Percentiles rank a stretch among this genome's conserved stretches.
Evolutionary conservation across 2,888 invertebrate genomes (phyloP).

Genomic region (Xestia rhomboidea): DNA sequence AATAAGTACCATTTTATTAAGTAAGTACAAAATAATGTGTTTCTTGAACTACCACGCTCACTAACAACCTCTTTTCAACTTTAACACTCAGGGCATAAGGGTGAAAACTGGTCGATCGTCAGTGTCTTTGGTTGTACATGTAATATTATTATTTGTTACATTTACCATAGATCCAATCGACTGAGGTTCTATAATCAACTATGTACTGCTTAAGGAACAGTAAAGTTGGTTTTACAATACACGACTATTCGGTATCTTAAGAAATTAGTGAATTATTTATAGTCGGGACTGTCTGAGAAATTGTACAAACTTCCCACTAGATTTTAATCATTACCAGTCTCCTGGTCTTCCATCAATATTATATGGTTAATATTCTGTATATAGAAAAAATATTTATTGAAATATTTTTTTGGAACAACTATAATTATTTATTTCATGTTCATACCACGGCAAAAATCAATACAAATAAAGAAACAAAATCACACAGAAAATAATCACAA

Average conservation of each 20-base stretch:
- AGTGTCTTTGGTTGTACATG: not conserved
- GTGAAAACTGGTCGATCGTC: not conserved
- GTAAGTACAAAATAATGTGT: not conserved
- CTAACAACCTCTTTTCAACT: not conserved
- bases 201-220: slow-evolving; percentile 47
- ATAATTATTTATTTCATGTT: no score
- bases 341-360: no score
- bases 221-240: slow-evolving; percentile 43
- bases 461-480: not conserved
- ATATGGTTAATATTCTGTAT: not conserved
- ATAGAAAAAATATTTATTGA: not conserved
- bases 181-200: slow-evolving; percentile 54
- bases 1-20: not conserved
- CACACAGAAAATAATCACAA: not conserved
- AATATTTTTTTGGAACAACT: no score
- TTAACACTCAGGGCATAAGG: not conserved
- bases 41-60: not conserved
- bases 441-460: no score
- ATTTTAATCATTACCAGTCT: not conserved
- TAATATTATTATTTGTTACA: slow-evolving; percentile 14
- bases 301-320: not conserved
- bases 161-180: slow-evolving; percentile 28
- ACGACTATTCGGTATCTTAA: slow-evolving; percentile 14
- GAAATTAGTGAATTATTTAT: not conserved
- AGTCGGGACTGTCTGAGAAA: not conserved